phyloP scores from a whole-genome alignment of 2,888 invertebrate genomes.

The Athalia circularis region DNA sequence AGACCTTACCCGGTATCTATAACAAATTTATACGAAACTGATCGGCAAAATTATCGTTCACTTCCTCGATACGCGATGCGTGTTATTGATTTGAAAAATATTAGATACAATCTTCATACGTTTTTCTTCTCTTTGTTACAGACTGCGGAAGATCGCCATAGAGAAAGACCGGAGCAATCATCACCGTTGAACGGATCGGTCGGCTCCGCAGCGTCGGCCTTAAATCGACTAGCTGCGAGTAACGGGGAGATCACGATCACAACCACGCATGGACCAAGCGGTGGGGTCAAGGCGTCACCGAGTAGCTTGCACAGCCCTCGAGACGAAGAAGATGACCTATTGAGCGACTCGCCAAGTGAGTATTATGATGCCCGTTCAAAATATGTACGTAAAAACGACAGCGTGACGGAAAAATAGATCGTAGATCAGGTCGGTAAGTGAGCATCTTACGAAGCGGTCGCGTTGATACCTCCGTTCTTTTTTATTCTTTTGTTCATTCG shows the following conservation, averaged over 20 bases:
- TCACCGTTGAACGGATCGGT: slow-evolving; percentile 73
- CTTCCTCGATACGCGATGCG: not conserved
- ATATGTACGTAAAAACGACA: too few relatives aligned
- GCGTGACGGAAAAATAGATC: not conserved
- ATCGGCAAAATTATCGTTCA: not conserved
- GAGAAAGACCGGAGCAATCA: slow-evolving; percentile 75
- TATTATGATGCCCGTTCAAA: slow-evolving; percentile 58
- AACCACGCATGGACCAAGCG: slow-evolving; percentile 81
- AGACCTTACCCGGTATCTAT: slow-evolving; percentile 64
- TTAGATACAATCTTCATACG: not conserved
- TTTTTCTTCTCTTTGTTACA: slow-evolving; percentile 52
- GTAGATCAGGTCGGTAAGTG: not conserved
- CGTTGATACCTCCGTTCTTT: not conserved
- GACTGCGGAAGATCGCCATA: slow-evolving; percentile 72
- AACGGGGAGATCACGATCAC: slow-evolving; percentile 91
- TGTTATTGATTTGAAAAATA: not conserved
- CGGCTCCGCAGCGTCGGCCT: slow-evolving; percentile 77
- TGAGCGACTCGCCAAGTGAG: slow-evolving; percentile 92
- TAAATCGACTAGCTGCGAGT: slow-evolving; percentile 84
- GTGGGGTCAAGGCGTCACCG: slow-evolving; percentile 69
- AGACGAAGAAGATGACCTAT: slow-evolving; percentile 78
- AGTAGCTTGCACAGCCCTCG: slow-evolving; percentile 73
- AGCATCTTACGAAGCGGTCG: slow-evolving; percentile 1
- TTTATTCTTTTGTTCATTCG: slow-evolving; percentile 11
- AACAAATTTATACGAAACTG: not conserved